A percentile compares a stretch with the other conserved stretches of the same genome.
These are phyloP conservation scores for Onychostruthus taczanowskii DNA, from an alignment of 2,113 vertebrate genomes.

Conservation along the genomic window DNA sequence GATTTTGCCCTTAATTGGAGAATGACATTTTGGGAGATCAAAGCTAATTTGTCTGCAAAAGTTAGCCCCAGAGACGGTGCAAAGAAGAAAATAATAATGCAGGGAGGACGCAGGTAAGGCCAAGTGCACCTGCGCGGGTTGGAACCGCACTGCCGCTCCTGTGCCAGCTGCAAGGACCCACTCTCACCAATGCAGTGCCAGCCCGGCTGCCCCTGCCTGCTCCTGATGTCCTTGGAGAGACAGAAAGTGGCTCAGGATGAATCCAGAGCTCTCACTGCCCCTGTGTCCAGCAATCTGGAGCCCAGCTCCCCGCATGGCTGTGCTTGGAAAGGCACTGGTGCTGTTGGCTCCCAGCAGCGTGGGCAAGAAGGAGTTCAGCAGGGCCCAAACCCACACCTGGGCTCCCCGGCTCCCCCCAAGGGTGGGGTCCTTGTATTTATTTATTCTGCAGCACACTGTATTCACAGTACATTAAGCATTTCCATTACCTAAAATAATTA, in stretches of 20 bases:
- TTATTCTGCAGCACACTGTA: conserved; percentile 66
- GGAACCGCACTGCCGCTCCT: not conserved
- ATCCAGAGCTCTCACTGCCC: not conserved
- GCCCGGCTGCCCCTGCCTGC: not conserved
- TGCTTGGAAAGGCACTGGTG: fast-evolving
- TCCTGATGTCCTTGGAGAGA: not conserved
- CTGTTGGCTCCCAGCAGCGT: fast-evolving
- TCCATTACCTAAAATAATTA: conserved; percentile 87
- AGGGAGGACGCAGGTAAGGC: not conserved
- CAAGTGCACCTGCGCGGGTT: not conserved
- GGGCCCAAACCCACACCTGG: not conserved
- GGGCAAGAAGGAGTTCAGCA: not conserved
- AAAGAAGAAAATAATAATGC: conserved; percentile 35
- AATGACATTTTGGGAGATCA: conserved; percentile 70
- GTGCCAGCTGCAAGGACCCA: not conserved
- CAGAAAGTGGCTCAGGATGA: not conserved
- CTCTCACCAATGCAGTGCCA: not conserved
- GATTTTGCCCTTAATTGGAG: conserved; percentile 70
- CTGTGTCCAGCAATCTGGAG: fast-evolving
- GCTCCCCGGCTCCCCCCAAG: not conserved
- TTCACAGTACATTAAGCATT: conserved; percentile 87
- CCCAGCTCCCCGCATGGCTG: fast-evolving
- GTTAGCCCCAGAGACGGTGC: conserved; percentile 52
- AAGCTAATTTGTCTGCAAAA: conserved; percentile 69
- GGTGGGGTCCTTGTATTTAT: conserved; percentile 64